phyloP scores from a whole-genome alignment of 2,888 invertebrate species.

The Clitarchus hookeri region DNA sequence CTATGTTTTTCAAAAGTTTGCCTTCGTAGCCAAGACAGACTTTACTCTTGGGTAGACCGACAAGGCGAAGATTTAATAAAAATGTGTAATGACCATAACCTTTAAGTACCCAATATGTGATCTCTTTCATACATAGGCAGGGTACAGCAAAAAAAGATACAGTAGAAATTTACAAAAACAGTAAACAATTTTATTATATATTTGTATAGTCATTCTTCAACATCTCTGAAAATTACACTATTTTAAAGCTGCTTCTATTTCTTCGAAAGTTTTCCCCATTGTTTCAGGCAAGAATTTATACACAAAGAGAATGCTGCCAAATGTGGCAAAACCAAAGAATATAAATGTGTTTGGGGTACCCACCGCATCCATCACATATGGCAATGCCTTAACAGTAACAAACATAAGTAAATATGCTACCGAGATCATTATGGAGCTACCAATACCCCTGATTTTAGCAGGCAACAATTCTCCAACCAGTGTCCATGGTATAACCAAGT shows the following conservation, averaged over 20 bases:
- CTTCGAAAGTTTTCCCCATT: slow-evolving; percentile 59
- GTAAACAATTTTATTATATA: background rate
- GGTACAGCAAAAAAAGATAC: no score
- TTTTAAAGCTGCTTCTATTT: slow-evolving; percentile 59
- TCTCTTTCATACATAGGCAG: no score
- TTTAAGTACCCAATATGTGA: no score
- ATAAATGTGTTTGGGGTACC: slow-evolving; percentile 57
- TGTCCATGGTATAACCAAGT: slow-evolving; percentile 64
- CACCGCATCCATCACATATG: slow-evolving; percentile 54
- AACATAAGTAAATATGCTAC: slow-evolving; percentile 62
- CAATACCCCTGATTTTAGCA: slow-evolving; percentile 58
- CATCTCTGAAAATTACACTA: background rate
- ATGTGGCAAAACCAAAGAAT: slow-evolving; percentile 56
- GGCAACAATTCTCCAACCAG: slow-evolving; percentile 61
- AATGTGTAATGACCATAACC: no score
- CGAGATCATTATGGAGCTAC: slow-evolving; percentile 59
- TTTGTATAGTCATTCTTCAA: background rate
- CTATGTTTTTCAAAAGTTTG: no score
- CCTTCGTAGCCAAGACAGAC: no score
- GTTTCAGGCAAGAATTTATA: slow-evolving; percentile 63
- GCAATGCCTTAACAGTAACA: slow-evolving; percentile 58
- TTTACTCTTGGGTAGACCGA: no score
- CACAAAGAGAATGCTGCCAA: slow-evolving; percentile 55
- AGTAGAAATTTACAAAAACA: no score
- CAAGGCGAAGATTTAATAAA: no score